phyloP scores from a whole-genome alignment of 2,113 vertebrate species.

The Melanostigma gelatinosum region DNA sequence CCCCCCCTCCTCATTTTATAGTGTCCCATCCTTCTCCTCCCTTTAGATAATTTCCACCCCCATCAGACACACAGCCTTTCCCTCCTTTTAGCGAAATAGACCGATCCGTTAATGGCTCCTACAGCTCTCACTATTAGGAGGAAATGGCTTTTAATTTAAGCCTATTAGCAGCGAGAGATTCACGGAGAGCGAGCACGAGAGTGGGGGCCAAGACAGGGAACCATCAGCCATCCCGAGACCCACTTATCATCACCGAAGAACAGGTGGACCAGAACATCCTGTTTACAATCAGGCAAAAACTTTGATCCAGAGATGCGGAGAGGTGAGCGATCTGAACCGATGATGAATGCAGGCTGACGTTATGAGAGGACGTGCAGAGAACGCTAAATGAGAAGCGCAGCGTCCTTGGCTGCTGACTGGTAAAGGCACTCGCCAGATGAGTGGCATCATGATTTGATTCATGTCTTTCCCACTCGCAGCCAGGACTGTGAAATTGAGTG shows the following conservation, averaged over 20 bases:
- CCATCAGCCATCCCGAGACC: constrained; percentile 9
- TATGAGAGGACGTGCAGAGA: constrained; percentile 37
- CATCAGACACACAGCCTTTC: constrained; percentile 28
- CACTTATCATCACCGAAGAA: constrained; percentile 1
- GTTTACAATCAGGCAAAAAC: constrained; percentile 6
- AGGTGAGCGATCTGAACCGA: constrained; percentile 28
- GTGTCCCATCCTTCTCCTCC: constrained; percentile 30
- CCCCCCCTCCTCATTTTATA: constrained; percentile 15
- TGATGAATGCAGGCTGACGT: constrained; percentile 28
- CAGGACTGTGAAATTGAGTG: constrained; percentile 41
- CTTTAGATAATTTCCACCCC: constrained; percentile 22
- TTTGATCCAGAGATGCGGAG: constrained; percentile 21
- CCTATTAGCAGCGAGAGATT: constrained; percentile 51
- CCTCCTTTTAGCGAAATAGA: constrained; percentile 50
- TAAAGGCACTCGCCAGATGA: constrained; percentile 52
- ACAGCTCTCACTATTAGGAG: constrained; percentile 54
- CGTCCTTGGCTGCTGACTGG: constrained; percentile 52
- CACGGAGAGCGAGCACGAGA: neutral
- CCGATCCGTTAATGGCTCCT: constrained; percentile 52
- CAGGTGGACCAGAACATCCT: neutral
- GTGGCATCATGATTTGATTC: constrained; percentile 62
- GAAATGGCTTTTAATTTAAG: constrained; percentile 74
- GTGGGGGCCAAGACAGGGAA: neutral
- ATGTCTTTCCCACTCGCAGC: constrained; percentile 46
- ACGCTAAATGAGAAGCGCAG: constrained; percentile 32